These are phyloP conservation scores for Meandrusa payeni DNA, from an alignment of 2,888 invertebrate species.

Conservation along the genomic window DNA sequence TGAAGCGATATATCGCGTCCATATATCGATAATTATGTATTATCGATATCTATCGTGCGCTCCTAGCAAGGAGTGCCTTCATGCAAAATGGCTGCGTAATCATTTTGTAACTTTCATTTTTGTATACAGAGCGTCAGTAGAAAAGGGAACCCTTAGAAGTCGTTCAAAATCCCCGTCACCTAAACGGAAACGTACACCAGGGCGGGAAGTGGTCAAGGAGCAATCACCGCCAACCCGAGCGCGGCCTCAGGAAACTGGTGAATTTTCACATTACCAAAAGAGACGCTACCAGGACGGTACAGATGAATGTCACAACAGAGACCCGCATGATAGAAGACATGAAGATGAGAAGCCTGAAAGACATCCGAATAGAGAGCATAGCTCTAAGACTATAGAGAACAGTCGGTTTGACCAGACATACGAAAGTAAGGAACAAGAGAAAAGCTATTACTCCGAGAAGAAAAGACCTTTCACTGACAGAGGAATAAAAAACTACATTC, in stretches of 20 bases:
- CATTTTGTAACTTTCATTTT: too few species aligned
- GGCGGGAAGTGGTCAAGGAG: conserved; percentile 50
- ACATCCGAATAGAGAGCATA: conserved; percentile 35
- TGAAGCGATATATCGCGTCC: too few species aligned
- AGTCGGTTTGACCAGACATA: conserved; percentile 27
- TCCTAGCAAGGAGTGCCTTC: too few species aligned
- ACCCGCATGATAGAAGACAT: conserved; percentile 31
- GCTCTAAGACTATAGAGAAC: too few species aligned
- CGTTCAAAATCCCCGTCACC: conserved; percentile 55
- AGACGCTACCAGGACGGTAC: conserved; percentile 37
- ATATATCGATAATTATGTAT: too few species aligned
- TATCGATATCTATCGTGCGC: too few species aligned
- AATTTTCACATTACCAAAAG: conserved; percentile 34
- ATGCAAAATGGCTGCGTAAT: too few species aligned
- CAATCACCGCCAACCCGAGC: conserved; percentile 32
- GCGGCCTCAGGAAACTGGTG: conserved; percentile 37
- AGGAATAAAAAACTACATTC: conserved; percentile 40
- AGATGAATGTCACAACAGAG: conserved; percentile 31
- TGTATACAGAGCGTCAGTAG: too few species aligned
- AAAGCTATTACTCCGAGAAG: conserved; percentile 26
- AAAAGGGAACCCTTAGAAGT: conserved; percentile 43
- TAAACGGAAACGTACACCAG: conserved; percentile 44
- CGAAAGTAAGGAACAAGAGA: conserved; percentile 41
- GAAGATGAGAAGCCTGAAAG: conserved; percentile 34
- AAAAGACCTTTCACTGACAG: conserved; percentile 49